Conservation (phyloP, 1,140 invertebrate species). For the Lepeophtheirus salmonis region DNA sequence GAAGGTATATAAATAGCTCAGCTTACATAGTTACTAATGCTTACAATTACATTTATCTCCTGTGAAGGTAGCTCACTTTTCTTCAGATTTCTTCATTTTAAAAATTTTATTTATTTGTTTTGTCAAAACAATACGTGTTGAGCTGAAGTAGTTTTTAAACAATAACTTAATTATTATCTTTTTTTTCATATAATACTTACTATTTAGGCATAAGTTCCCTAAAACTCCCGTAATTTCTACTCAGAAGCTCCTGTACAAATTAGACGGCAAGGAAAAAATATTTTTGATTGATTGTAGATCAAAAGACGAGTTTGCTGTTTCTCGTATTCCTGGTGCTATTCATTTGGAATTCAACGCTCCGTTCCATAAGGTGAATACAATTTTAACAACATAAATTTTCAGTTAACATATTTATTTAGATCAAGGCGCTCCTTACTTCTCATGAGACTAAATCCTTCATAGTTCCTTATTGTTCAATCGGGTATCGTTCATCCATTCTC, state of each 20-base stretch:
- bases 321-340: slow-evolving; percentile 16
- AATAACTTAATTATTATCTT: too few species aligned
- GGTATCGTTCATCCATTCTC: slow-evolving; percentile 15
- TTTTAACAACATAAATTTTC: neutral
- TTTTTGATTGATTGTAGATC: slow-evolving; percentile 5
- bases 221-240: slow-evolving; percentile 13
- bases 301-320: slow-evolving; percentile 10
- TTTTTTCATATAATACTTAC: too few species aligned
- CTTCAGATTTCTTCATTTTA: too few species aligned
- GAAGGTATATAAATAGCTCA: too few species aligned
- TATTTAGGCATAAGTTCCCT: slow-evolving; percentile 11
- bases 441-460: neutral
- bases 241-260: neutral
- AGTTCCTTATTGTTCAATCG: slow-evolving; percentile 17
- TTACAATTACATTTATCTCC: too few species aligned
- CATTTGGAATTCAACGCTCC: slow-evolving; percentile 7
- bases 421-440: neutral
- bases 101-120: too few species aligned
- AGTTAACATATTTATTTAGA: neutral
- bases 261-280: neutral
- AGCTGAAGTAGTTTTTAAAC: too few species aligned
- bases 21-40: too few species aligned
- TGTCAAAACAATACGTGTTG: too few species aligned
- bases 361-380: neutral
- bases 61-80: too few species aligned